Evolutionary conservation across 1,140 invertebrate genomes (phyloP).

Genomic region (Latrodectus geometricus): DNA sequence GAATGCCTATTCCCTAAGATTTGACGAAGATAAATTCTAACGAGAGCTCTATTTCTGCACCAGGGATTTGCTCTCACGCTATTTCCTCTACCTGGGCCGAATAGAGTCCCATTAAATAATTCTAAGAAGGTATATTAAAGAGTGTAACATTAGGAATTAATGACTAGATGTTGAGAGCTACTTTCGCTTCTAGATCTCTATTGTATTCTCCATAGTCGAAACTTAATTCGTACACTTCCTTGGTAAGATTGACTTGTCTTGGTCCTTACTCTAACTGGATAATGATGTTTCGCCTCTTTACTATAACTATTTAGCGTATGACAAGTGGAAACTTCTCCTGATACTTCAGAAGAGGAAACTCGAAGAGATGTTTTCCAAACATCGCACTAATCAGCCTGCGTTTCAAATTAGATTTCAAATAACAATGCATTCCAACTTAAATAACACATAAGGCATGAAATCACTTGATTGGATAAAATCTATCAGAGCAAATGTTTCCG

Average conservation of each 20-base stretch:
- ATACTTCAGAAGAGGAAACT: background rate
- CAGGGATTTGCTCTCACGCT: conserved; percentile 44
- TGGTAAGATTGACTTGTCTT: background rate
- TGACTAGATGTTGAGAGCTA: conserved; percentile 37
- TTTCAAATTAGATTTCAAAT: conserved; percentile 29
- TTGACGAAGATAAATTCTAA: conserved; percentile 58
- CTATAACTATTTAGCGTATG: background rate
- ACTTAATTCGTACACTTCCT: conserved; percentile 7
- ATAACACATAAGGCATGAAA: background rate
- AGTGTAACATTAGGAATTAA: conserved; percentile 60
- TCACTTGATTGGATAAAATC: background rate
- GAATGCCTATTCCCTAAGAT: conserved; percentile 44
- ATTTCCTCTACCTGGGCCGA: conserved; percentile 41
- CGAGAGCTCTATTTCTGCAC: conserved; percentile 17
- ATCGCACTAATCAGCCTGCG: background rate
- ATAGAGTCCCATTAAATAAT: conserved; percentile 57
- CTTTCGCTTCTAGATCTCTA: conserved; percentile 42
- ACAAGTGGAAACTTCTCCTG: background rate
- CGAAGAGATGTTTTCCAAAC: background rate
- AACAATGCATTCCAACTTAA: conserved; percentile 1
- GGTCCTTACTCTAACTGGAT: background rate
- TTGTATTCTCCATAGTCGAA: conserved; percentile 19
- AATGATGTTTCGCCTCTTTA: background rate
- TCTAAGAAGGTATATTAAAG: conserved; percentile 51
- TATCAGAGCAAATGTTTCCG: background rate